Conservation (phyloP, 2,888 invertebrate species). For the Tryphoninae sp. region DNA sequence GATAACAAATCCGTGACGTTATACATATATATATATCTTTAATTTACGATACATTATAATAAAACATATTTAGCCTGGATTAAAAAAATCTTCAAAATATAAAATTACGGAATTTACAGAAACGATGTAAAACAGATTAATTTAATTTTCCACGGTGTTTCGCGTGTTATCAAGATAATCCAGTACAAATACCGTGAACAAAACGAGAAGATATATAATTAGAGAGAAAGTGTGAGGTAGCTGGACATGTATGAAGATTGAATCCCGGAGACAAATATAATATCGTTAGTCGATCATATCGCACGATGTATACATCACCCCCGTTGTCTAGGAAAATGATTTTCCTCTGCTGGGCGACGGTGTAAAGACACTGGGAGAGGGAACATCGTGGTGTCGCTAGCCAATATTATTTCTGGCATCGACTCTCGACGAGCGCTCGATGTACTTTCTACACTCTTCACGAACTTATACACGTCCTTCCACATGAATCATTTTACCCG, state of each 20-base stretch:
- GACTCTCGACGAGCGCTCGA: conserved; percentile 72
- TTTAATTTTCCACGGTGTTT: too few relatives aligned
- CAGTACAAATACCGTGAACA: conserved; percentile 11
- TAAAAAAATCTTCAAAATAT: too few relatives aligned
- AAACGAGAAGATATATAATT: conserved; percentile 40
- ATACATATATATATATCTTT: conserved; percentile 13
- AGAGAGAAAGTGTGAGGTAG: conserved; percentile 46
- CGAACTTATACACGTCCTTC: conserved; percentile 63
- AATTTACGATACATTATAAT: not conserved
- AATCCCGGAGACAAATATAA: conserved; percentile 76
- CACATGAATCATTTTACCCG: conserved; percentile 75
- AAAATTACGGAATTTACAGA: too few relatives aligned
- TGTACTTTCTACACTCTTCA: conserved; percentile 14
- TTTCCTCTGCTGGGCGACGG: conserved; percentile 2
- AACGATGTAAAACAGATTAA: too few relatives aligned
- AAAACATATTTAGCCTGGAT: not conserved
- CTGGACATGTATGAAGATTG: conserved; percentile 54
- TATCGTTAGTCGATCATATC: conserved; percentile 76
- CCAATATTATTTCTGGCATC: conserved; percentile 80
- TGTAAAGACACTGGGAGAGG: conserved; percentile 27
- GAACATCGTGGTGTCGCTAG: conserved; percentile 44
- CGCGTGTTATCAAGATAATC: not conserved
- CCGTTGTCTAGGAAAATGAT: conserved; percentile 61
- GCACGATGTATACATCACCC: conserved; percentile 67
- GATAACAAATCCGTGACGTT: conserved; percentile 75